Evolutionary conservation across 2,888 invertebrate genomes (phyloP), one percentile per base, ranked within the genome.

Genomic region (Cantharis lateralis): DNA sequence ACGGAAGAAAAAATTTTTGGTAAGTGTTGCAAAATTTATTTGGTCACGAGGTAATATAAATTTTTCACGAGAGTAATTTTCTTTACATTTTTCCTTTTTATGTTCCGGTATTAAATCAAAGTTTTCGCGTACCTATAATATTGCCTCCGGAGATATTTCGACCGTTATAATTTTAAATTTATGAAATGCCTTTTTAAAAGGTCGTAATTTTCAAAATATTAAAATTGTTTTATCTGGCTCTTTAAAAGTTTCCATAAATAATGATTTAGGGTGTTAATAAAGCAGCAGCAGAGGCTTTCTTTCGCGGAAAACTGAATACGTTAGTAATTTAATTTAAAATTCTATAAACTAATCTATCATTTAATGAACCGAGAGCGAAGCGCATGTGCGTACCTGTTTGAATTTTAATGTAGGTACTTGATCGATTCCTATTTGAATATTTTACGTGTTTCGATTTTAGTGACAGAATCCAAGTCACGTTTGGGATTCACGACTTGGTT

Each of bases 1-100:
- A 70, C 82, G 88, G 74, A 89, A 89, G 82, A 89, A 89, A 82
- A 88, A 88, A 82, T 89, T 88, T 83, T 82, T 89, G 86, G 89
- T 89, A 83, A 85, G 84, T 82, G 18, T 24, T n/a, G n/a, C 16
- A 78, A 80, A 80, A 79, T 78, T 80, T 80, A 80, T 80, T 75
- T 69, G 78, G 77, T 74, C 76, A 70, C 68, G 69, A 63, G 66
- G 15, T 24, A 20, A 74, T 68, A 70, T 74, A 70, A 64, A 70
- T 74, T 20, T 66, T 74, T 64, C 68, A 48, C 71, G 26, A 64
- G 48, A 26, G 63, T 64, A 73, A 68, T 76, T 76, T 69, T 28
- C 74, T 61, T 78, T 75, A 68, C 69, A 62, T 69, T 28, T 71
- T 69, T 71, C 15, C 70, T 63, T 9, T 18, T 28, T 74, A 48